Percentiles rank a stretch among this genome's conserved stretches.
phyloP scores from a whole-genome alignment of 2,888 invertebrate genomes.

The Diplolepis rosae region DNA sequence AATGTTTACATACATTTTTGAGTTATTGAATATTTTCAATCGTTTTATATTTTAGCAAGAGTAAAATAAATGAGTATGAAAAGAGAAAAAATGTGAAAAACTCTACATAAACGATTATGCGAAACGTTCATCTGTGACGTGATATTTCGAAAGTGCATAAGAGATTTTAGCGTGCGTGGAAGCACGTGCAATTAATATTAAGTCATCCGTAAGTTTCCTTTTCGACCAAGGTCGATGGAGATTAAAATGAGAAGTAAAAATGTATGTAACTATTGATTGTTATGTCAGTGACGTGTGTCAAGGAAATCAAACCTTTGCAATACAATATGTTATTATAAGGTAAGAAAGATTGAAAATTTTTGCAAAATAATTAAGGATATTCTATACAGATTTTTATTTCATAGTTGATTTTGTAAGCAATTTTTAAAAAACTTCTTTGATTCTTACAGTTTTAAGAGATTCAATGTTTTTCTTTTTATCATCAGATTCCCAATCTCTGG shows the following conservation, averaged over 20 bases:
- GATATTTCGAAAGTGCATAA: slow-evolving; percentile 10
- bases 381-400: background rate
- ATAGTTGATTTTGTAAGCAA: too few relatives aligned
- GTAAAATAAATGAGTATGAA: background rate
- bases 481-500: too few relatives aligned
- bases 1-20: too few relatives aligned
- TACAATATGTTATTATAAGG: background rate
- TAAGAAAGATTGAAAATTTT: background rate
- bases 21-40: too few relatives aligned
- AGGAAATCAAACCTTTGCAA: slow-evolving; percentile 8
- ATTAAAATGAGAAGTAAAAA: slow-evolving; percentile 22
- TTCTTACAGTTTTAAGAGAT: too few relatives aligned
- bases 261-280: slow-evolving; percentile 20
- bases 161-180: slow-evolving; percentile 25
- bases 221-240: slow-evolving; percentile 23
- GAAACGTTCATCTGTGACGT: slow-evolving; percentile 28
- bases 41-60: too few relatives aligned
- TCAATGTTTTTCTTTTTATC: too few relatives aligned
- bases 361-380: too few relatives aligned
- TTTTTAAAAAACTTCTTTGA: too few relatives aligned
- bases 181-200: slow-evolving; percentile 28
- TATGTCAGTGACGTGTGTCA: slow-evolving; percentile 17
- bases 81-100: background rate
- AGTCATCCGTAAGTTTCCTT: slow-evolving; percentile 31
- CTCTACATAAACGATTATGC: slow-evolving; percentile 8